phyloP scores from a whole-genome alignment of 2,888 invertebrate genomes.

The Anthoptus insignis region DNA sequence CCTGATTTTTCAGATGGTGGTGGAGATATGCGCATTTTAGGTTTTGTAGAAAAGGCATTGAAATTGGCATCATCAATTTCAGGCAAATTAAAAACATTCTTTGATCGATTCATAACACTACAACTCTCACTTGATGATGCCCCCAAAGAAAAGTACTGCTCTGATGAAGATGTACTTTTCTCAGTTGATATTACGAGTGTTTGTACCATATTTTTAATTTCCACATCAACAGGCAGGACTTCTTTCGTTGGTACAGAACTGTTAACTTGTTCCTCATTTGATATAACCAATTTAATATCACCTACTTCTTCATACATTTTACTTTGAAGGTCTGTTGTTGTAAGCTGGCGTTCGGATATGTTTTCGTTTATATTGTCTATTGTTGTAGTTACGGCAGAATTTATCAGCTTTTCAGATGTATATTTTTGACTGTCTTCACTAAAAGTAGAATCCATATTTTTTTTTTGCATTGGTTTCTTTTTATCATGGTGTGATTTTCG shows the following conservation, averaged over 20 bases:
- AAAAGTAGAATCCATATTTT: conserved; percentile 59
- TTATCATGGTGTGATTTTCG: conserved; percentile 63
- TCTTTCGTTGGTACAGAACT: conserved; percentile 1
- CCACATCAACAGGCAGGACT: not conserved
- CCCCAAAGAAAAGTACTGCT: conserved; percentile 63
- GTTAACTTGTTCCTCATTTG: not conserved
- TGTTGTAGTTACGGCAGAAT: not conserved
- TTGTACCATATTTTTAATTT: not conserved
- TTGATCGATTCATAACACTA: conserved; percentile 44
- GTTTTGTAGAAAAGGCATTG: conserved; percentile 71
- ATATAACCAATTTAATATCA: not conserved
- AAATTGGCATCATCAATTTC: conserved; percentile 73
- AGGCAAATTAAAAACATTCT: conserved; percentile 74
- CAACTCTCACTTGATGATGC: conserved; percentile 53
- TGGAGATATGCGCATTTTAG: conserved; percentile 56
- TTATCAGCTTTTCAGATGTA: not conserved
- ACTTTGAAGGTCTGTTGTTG: too few relatives aligned
- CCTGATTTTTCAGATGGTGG: conserved; percentile 21
- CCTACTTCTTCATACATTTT: too few relatives aligned
- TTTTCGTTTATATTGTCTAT: not conserved
- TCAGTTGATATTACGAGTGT: conserved; percentile 6
- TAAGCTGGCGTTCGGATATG: not conserved
- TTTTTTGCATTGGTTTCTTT: conserved; percentile 57
- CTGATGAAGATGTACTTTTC: conserved; percentile 62
- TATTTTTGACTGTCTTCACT: conserved; percentile 7